Evolutionary conservation across 2,888 invertebrate genomes (phyloP), one percentile per base, ranked within the genome.

Genomic region (Caenorhabditis parvicauda): DNA sequence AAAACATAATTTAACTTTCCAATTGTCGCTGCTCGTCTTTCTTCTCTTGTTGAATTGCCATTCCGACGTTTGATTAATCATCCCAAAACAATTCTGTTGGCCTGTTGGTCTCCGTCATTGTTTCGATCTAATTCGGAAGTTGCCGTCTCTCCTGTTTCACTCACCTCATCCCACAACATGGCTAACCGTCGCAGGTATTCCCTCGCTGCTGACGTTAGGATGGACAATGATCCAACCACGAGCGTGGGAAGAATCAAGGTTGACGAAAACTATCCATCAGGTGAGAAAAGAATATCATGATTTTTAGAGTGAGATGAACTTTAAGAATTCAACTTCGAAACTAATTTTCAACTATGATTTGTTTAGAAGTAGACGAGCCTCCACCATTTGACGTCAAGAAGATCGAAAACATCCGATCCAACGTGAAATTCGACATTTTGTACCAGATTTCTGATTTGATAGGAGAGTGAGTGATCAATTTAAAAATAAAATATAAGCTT

Each of bases 301-400:
- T 14, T 7, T 39, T 41, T 50, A 6, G 27, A 22, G 1, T 17
- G 12, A 2, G 27, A 39, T 43, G 19, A 12, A 12, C 2, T 21
- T 27, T 19, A 6, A n/a, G n/a, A n/a, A n/a, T n/a, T n/a, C n/a
- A n/a, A n/a, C n/a, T n/a, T n/a, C n/a, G n/a, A n/a, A n/a, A 14
- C 5, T 25, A 2, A 5, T 27, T 9, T 12, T n/a, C 22, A 9
- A 7, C 43, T 0, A 32, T n/a, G 21, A 14, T 3, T 9, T 1
- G 49, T 64, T 56, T 42, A 68, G 68, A 63, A 61, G 73, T 73
- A 24, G 77, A 73, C 44, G 77, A 79, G 62, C 64, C 64, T n/a
- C 74, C 73, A n/a, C 75, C 77, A 39, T 76, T 79, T 46, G 73
- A 75, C 54, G 59, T 72, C 17, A 68, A 72, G 35, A 69, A 64